Base-by-base conservation (phyloP, 2,113 vertebrate genomes). In the Alligator mississippiensis region DNA sequence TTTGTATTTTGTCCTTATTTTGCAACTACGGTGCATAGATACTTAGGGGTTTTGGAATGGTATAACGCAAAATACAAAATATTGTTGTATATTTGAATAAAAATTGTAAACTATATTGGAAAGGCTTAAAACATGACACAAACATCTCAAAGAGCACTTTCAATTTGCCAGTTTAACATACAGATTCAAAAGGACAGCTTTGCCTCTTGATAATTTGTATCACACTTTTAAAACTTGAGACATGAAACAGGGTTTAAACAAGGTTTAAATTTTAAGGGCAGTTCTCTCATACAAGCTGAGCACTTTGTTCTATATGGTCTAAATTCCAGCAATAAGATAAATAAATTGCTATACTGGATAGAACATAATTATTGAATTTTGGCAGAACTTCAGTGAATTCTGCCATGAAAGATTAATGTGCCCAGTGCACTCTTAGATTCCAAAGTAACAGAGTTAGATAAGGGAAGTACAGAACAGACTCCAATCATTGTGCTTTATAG, bases 381-480 rank as follows among this genome's bases (percentile, higher is more conserved):
- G 97, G 94, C 97, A 96, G 93, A 94, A 97, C 96, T 98, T 96
- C 96, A 97, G 87, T 98, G 93, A 97, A 96, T 85, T 97, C 89
- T 94, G 95, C 95, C 95, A 95, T 91, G 90, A 94, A 96, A 97
- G 91, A 96, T 97, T 97, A 96, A 95, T 94, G 91, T 96, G 92
- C 79, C 59, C 88, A 94, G 78, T 76, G 88, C 3, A 9, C 88
- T 94, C 82, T 94, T 89, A 96, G 83, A 93, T 96, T 95, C 89
- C 96, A 88, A 92, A 95, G 90, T 94, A 97, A 94, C 80, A 92
- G 72, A 95, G 77, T 92, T 93, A 97, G 96, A 93, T 96, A 95
- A 97, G 89, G 81, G 82, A 82, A 95, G 74, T 78, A 88, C 38
- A 57, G 89, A 94, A 84, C 77, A 94, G 89, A 89, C 82, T 96